Evolutionary conservation across 2,113 vertebrate species (phyloP).

Genomic region (Otocyon megalotis): DNA sequence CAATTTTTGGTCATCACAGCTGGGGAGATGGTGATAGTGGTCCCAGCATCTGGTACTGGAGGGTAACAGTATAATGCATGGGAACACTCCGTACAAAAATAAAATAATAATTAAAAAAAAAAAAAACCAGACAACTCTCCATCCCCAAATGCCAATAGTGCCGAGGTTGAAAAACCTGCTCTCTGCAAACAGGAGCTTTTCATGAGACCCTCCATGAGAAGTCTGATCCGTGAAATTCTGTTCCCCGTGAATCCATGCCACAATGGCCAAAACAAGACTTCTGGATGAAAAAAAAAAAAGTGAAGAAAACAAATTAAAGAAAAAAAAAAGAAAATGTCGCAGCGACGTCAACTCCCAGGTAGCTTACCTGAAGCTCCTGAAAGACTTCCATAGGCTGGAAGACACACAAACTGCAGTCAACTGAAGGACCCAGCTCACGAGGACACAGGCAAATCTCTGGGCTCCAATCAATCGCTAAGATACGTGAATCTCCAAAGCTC

Average conservation of each 20-base stretch:
- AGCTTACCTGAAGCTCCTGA: background rate
- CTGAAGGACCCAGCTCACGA: background rate
- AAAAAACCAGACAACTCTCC: too few species aligned
- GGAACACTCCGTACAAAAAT: background rate
- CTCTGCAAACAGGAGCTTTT: conserved; percentile 93
- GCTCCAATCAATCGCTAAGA: background rate
- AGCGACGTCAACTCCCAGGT: too few species aligned
- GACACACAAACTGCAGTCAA: background rate
- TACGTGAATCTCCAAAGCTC: background rate
- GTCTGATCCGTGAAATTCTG: conserved; percentile 94
- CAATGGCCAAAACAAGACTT: conserved; percentile 87
- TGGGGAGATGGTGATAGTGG: background rate
- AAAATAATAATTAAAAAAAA: too few species aligned
- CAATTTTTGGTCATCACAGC: background rate
- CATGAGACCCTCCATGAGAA: conserved; percentile 91
- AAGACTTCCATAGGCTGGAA: background rate
- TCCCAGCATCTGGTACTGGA: background rate
- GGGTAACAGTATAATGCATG: background rate
- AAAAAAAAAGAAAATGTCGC: background rate
- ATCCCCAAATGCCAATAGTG: background rate
- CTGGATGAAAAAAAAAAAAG: conserved; percentile 66
- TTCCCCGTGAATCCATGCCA: conserved; percentile 96
- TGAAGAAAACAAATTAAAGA: background rate
- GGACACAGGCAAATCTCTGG: too few species aligned
- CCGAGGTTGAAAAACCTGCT: conserved; percentile 65